Conservation (phyloP, 2,888 invertebrate genomes). For the Drosophila meridiana region DNA sequence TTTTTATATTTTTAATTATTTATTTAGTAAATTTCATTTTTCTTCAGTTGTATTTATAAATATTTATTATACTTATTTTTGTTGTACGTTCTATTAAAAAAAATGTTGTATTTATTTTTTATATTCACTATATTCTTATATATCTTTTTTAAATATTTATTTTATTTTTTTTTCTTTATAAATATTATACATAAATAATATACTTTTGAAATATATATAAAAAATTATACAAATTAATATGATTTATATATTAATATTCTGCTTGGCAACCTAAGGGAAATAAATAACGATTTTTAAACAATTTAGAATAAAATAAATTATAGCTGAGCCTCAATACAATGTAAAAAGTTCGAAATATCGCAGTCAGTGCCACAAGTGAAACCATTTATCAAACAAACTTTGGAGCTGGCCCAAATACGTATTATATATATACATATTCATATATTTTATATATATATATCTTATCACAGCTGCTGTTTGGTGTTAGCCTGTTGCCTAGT, state of each 20-base stretch:
- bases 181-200: not conserved
- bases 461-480: constrained; percentile 23
- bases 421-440: not conserved
- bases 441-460: constrained; percentile 10
- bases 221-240: not conserved
- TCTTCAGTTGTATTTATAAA: too few relatives aligned
- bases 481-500: constrained; percentile 44
- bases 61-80: too few relatives aligned
- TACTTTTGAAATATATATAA: not conserved
- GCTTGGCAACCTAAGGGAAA: not conserved
- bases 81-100: too few relatives aligned
- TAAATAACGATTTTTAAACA: not conserved
- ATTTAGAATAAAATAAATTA: constrained; percentile 3
- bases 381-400: constrained; percentile 29
- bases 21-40: too few relatives aligned
- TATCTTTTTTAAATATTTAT: too few relatives aligned
- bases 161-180: too few relatives aligned
- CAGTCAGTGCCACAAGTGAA: constrained; percentile 26
- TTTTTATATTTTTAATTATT: too few relatives aligned
- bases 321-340: constrained; percentile 1
- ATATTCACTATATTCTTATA: too few relatives aligned
- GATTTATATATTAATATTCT: not conserved
- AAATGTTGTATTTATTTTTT: too few relatives aligned
- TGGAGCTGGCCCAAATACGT: constrained; percentile 10
- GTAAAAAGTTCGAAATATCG: not conserved